Conservation (phyloP, 2,797 vertebrate genomes). For the Tragelaphus eurycerus region DNA sequence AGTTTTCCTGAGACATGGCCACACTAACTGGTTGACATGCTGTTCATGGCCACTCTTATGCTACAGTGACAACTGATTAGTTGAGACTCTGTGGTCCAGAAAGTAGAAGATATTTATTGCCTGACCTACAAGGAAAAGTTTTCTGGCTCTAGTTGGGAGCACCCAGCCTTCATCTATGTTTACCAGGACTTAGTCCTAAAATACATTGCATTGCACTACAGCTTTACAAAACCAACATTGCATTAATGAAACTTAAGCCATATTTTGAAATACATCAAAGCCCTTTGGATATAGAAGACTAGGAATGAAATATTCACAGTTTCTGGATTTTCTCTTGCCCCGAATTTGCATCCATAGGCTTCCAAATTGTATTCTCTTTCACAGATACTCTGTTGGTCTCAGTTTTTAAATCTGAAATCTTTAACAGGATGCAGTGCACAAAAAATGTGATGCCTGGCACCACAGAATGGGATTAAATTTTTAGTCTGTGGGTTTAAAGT, state of each 20-base stretch:
- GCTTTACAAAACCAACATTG: not conserved
- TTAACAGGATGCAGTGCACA: not conserved
- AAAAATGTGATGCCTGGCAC: not conserved
- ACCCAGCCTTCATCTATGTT: not conserved
- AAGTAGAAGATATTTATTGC: not conserved
- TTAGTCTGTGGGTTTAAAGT: not conserved
- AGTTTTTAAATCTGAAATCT: not conserved
- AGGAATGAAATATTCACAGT: not conserved
- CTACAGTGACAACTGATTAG: not conserved
- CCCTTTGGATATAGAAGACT: not conserved
- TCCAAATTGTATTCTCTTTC: not conserved
- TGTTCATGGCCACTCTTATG: not conserved
- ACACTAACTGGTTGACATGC: not conserved
- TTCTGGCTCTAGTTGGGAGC: not conserved
- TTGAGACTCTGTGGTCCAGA: not conserved
- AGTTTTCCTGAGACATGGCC: not conserved
- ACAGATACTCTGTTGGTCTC: not conserved
- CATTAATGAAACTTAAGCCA: not conserved
- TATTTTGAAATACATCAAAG: not conserved
- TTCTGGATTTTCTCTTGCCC: not conserved
- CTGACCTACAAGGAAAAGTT: not conserved
- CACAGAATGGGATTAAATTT: not conserved
- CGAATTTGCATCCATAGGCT: not conserved
- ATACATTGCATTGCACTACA: not conserved
- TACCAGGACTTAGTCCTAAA: not conserved